Base-by-base conservation (phyloP, 2,888 invertebrate genomes). In the Zele albiditarsus region DNA sequence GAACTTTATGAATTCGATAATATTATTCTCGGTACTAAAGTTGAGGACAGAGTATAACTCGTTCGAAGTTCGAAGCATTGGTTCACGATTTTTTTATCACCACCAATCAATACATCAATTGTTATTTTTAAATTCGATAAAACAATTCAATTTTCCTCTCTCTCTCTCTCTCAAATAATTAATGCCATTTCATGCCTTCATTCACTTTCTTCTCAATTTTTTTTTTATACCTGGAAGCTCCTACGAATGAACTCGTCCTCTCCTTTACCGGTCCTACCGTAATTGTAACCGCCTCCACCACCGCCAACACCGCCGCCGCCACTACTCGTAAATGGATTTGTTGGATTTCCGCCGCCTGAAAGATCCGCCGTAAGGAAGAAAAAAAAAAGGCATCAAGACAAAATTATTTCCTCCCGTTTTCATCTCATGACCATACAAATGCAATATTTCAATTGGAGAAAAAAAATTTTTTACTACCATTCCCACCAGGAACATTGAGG, bases 401-500 rank as follows among this genome's bases (percentile, higher is more conserved):
- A 73, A 57, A 10, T 49, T 72, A 10, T 62, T 75, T 53, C 72
- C 38, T 66, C 66, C 57, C 8, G n/a, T 25, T 27, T 28, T 23
- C 27, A 60, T 49, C 2, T 5, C 20, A 12, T 25, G 20, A 46
- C 23, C 49, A 42, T 12, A 33, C 27, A n/a, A 62, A 49, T 66
- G 6, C 12, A 38, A 38, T 38, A 8, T 38, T 20, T n/a, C 0
- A 20, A 49, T 46, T 25, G 4, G 67, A 46, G 8, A 46, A 23
- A 23, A 73, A 49, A 62, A 38, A 42, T 28, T 46, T 20, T 20
- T 83, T 74, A 87, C 87, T 87, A 82, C 85, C 85, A 60, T 86
- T 87, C 58, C 90, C 90, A 69, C 91, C 92, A 65, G 94, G 94
- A 80, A 94, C 92, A 82, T 93, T 92, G 76, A 94, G 90, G 83